A percentile compares a stretch with the other conserved stretches of the same genome.
phyloP scores from a whole-genome alignment of 2,888 invertebrate genomes.

The Enoplolaimus lenunculus region DNA sequence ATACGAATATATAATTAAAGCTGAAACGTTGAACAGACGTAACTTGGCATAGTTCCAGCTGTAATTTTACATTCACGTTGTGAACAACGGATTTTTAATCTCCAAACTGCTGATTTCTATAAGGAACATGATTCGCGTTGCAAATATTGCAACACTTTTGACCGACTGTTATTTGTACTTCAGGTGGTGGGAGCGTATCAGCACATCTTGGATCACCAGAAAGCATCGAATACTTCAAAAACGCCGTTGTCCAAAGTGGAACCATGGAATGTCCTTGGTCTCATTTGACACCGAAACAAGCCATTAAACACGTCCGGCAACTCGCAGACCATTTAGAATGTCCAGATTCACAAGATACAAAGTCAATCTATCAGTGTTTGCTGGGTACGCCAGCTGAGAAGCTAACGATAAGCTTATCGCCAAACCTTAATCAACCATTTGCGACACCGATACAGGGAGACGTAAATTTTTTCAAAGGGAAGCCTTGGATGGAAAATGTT shows the following conservation, averaged over 20 bases:
- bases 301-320: neutral
- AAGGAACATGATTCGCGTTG: too few species aligned
- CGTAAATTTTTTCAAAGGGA: neutral
- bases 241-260: neutral
- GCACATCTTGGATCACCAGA: neutral
- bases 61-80: too few species aligned
- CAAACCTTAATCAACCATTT: neutral
- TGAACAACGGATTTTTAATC: too few species aligned
- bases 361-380: neutral
- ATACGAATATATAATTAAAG: too few species aligned
- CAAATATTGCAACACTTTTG: too few species aligned
- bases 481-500: neutral
- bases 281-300: neutral
- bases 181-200: neutral
- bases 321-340: neutral
- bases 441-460: neutral
- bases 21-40: too few species aligned
- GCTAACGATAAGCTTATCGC: neutral
- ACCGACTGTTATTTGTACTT: too few species aligned
- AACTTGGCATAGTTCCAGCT: too few species aligned
- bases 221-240: neutral
- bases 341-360: neutral
- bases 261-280: neutral
- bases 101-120: too few species aligned
- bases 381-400: neutral